phyloP scores from a whole-genome alignment of 2,888 invertebrate genomes.

The Tipula vernalis region DNA sequence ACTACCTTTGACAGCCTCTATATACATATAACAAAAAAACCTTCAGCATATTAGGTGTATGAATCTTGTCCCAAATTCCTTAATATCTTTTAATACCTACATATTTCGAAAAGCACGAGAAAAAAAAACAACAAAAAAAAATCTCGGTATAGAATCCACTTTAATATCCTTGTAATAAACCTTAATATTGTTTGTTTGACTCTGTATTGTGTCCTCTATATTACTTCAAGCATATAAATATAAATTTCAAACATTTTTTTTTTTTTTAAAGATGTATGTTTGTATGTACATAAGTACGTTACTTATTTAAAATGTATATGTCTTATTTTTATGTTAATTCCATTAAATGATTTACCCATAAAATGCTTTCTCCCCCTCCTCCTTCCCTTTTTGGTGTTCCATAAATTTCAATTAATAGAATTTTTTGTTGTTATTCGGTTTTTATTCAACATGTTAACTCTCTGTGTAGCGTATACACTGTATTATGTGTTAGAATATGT shows the following conservation, averaged over 20 bases:
- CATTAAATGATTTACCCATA: not conserved
- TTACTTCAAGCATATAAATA: not conserved
- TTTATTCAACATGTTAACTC: not conserved
- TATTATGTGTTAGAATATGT: not conserved
- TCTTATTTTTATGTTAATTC: not conserved
- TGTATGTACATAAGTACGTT: not conserved
- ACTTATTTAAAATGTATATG: not conserved
- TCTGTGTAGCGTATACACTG: not conserved
- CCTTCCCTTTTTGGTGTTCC: not conserved
- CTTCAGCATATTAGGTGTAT: not conserved
- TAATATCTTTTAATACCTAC: not conserved
- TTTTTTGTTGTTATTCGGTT: not conserved
- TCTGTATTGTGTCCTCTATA: not conserved
- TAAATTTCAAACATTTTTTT: not conserved
- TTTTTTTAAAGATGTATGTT: not conserved
- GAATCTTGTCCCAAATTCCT: not conserved
- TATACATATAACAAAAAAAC: too few relatives aligned
- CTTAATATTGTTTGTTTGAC: not conserved
- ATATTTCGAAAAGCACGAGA: not conserved
- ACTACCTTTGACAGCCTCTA: too few relatives aligned
- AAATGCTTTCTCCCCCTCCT: not conserved
- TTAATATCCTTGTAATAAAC: not conserved
- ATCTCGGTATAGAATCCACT: not conserved
- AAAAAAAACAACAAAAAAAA: not conserved
- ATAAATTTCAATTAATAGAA: not conserved